phyloP scores from a whole-genome alignment of 1,140 invertebrate species.

The Drosophila rhopaloa region DNA sequence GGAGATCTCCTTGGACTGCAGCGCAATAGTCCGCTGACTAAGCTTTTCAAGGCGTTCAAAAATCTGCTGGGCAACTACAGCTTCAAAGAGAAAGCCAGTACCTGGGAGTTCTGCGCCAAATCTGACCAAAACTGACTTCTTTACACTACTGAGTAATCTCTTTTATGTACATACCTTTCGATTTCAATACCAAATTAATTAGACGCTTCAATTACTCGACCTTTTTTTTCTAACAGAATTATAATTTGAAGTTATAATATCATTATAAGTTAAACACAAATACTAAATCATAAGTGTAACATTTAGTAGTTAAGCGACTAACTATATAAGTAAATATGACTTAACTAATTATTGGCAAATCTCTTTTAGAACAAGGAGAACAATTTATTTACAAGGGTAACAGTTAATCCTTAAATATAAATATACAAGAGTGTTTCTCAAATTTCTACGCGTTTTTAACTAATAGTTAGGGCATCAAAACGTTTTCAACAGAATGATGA shows the following conservation, averaged over 20 bases:
- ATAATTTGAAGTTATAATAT: slow-evolving; percentile 8
- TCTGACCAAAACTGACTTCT: not conserved
- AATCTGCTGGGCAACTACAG: slow-evolving; percentile 59
- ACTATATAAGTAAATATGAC: slow-evolving; percentile 4
- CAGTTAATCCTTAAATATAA: not conserved
- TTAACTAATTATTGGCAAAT: slow-evolving; percentile 8
- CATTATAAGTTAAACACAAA: slow-evolving; percentile 18
- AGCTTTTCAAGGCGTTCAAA: slow-evolving; percentile 64
- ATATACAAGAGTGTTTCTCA: not conserved
- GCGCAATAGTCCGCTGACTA: slow-evolving; percentile 56
- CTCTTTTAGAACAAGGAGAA: slow-evolving; percentile 9
- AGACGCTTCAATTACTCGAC: not conserved
- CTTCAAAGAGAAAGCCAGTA: slow-evolving; percentile 58
- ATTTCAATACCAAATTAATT: slow-evolving; percentile 1
- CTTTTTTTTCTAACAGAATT: not conserved
- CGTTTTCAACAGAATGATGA: no score
- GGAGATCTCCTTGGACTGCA: slow-evolving; percentile 48
- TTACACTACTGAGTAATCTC: not conserved
- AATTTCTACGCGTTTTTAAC: not conserved
- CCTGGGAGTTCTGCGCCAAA: slow-evolving; percentile 21
- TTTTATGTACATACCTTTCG: slow-evolving; percentile 7
- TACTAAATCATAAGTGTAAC: slow-evolving; percentile 26
- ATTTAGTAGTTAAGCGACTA: slow-evolving; percentile 6
- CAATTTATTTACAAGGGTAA: slow-evolving; percentile 21
- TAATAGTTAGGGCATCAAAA: not conserved